Evolutionary conservation across 2,797 vertebrate genomes (phyloP), one percentile per base, ranked within the genome.

Genomic region (Picus viridis): DNA sequence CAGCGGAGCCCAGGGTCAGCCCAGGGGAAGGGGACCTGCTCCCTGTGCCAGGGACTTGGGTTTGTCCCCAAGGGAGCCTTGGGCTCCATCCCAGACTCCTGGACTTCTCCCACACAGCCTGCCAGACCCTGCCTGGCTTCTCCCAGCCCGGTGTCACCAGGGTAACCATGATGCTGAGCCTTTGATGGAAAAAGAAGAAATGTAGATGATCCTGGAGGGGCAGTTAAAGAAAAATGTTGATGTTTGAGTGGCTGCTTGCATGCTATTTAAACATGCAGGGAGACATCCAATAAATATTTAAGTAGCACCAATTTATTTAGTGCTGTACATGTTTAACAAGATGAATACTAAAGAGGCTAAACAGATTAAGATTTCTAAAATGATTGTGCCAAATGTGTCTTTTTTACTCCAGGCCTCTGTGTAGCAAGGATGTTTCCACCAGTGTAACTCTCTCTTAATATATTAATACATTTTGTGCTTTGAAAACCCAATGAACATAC

Each of bases 201-300:
- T 26, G 9, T 4, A 43, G 61, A 34, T 63, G 23, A 86, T 84
- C 64, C 61, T 82, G 58, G 19, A 92, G 43, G 43, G 64, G 71
- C 53, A 49, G 41, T 64, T 14, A 39, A 77, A 70, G 74, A 47
- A 59, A 20, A 7, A 23, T 1, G 12, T 45, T 73, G 61, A 45
- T 91, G 71, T 84, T 83, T 92, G 80, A 83, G 74, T 62, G 61
- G 30, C 68, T 88, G 92, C 57, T 61, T 86, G 68, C 72, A 89
- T 95, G 71, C 64, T 87, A 3, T 92, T 94, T 92, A 93, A 93
- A 73, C 79, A 89, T 54, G n/a, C 83, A 90, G 69, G 32, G 83
- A 95, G 80, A 95, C 39, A 49, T 56, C 90, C 91, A 91, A 95
- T 96, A 95, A 96, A 96, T 96, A 96, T 95, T 96, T 95, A 86